Evolutionary conservation across 2,113 vertebrate genomes (phyloP).

Genomic region (Ochotona princeps): DNA sequence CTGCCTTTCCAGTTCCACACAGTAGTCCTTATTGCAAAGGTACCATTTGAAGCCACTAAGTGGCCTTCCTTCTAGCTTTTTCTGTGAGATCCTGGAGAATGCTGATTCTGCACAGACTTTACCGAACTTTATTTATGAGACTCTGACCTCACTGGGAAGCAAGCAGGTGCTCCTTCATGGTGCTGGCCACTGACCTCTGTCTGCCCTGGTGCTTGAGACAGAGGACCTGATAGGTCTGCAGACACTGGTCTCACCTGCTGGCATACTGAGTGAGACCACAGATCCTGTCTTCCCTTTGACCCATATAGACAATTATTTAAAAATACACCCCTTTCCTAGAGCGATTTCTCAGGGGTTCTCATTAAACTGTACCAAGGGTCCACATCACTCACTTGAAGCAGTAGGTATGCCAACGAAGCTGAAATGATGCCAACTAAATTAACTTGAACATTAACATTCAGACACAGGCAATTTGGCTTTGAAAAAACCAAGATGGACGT

Average conservation of each 20-base stretch:
- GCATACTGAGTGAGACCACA: conserved; percentile 39
- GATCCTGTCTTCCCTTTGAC: conserved; percentile 52
- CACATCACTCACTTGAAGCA: conserved; percentile 63
- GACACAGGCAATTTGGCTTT: conserved; percentile 60
- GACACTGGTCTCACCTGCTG: conserved; percentile 58
- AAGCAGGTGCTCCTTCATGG: conserved; percentile 46
- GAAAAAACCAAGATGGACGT: conserved; percentile 29
- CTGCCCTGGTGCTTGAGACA: conserved; percentile 58
- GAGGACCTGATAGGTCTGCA: conserved; percentile 70
- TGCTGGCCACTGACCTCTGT: conserved; percentile 63
- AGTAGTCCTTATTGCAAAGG: background rate
- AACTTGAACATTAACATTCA: conserved; percentile 26
- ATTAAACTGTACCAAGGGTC: conserved; percentile 70
- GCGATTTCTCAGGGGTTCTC: conserved; percentile 42
- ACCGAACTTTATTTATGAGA: conserved; percentile 72
- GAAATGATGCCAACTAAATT: conserved; percentile 15
- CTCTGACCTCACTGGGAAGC: conserved; percentile 64
- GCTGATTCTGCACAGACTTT: conserved; percentile 34
- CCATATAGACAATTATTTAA: conserved; percentile 35
- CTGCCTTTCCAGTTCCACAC: conserved; percentile 33
- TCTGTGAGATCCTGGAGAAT: conserved; percentile 39
- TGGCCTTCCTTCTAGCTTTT: background rate
- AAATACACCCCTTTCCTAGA: conserved; percentile 57
- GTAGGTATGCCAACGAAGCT: conserved; percentile 75
- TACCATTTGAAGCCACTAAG: background rate